These are phyloP conservation scores for Hirudo medicinalis DNA, from an alignment of 1,140 invertebrate genomes.

Conservation along the genomic window DNA sequence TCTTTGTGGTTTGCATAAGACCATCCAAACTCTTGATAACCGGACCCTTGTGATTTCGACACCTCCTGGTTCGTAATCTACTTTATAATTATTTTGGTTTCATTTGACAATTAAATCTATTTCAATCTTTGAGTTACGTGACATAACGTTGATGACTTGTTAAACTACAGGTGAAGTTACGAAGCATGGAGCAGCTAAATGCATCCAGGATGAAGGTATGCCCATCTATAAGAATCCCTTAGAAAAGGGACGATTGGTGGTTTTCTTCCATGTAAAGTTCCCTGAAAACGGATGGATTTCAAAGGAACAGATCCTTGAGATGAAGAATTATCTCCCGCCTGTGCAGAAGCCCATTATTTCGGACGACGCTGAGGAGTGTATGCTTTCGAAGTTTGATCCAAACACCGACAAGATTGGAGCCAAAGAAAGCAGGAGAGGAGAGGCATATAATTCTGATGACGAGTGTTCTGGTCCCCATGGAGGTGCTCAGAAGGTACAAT, in stretches of 20 bases:
- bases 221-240: conserved; percentile 89
- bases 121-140: conserved; percentile 6
- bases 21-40: conserved; percentile 82
- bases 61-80: conserved; percentile 53
- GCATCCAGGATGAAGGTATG: conserved; percentile 86
- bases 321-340: conserved; percentile 73
- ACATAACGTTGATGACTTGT: neutral
- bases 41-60: conserved; percentile 73
- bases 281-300: conserved; percentile 61
- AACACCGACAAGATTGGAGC: conserved; percentile 20
- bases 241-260: conserved; percentile 81
- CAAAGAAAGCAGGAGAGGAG: conserved; percentile 16
- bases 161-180: conserved; percentile 55
- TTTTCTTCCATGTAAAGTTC: conserved; percentile 83
- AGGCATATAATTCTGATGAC: conserved; percentile 34
- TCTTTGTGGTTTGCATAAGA: conserved; percentile 86
- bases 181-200: conserved; percentile 80
- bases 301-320: conserved; percentile 55
- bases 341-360: conserved; percentile 58
- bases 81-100: too few species aligned
- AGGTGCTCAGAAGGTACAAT: conserved; percentile 61
- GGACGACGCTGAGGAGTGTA: conserved; percentile 64
- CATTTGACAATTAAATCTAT: too few species aligned
- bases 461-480: conserved; percentile 42
- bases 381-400: conserved; percentile 45